Conservation (phyloP, 1,140 invertebrate genomes). For the Drosophila azteca region DNA sequence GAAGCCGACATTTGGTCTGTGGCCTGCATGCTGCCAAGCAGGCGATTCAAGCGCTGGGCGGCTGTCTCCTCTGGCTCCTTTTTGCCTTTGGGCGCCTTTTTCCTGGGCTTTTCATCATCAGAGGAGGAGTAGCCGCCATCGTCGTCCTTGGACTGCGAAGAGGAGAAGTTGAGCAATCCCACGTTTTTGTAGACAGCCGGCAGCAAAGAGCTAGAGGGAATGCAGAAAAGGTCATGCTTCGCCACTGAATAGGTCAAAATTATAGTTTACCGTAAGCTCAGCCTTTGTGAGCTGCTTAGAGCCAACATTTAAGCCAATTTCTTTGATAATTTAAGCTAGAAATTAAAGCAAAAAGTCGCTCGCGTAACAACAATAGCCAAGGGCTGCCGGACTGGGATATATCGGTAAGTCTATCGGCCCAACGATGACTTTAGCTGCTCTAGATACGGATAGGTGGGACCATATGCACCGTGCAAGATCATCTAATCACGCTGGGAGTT, state of each 20-base stretch:
- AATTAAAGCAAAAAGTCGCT: constrained; percentile 55
- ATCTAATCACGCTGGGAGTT: no score
- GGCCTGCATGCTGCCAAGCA: constrained; percentile 73
- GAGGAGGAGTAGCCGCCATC: constrained; percentile 67
- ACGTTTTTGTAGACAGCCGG: constrained; percentile 66
- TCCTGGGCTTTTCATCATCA: constrained; percentile 66
- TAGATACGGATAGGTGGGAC: no score
- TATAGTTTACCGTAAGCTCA: constrained; percentile 39
- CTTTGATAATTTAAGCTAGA: constrained; percentile 46
- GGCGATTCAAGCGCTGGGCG: constrained; percentile 64
- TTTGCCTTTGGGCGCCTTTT: constrained; percentile 23
- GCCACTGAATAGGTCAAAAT: neutral
- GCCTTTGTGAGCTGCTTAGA: constrained; percentile 37
- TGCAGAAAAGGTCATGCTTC: neutral
- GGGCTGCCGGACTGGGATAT: no score
- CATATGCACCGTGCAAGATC: no score
- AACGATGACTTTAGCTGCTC: no score
- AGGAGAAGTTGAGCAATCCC: constrained; percentile 45
- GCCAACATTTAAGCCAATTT: constrained; percentile 53
- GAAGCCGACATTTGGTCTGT: constrained; percentile 45
- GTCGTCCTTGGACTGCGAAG: constrained; percentile 65
- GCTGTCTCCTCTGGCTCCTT: constrained; percentile 54
- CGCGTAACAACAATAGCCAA: constrained; percentile 65
- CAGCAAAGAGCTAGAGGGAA: constrained; percentile 41
- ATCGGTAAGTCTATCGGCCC: no score